Base-by-base conservation (phyloP, 2,888 invertebrate species). In the Zygogramma bicolorata region DNA sequence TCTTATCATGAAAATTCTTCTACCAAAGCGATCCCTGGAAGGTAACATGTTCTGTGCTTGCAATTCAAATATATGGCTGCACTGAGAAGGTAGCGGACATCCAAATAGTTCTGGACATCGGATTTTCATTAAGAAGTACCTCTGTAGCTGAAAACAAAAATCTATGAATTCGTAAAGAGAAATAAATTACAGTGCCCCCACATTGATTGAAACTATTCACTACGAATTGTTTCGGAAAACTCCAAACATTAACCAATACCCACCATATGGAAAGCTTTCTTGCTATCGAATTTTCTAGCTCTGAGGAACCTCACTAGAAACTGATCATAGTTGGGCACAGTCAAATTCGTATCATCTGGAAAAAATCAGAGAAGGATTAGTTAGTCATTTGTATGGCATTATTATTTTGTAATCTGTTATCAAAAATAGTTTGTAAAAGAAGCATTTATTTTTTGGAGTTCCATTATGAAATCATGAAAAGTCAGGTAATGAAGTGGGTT, bases 221-320 rank as follows among this genome's bases (percentile, higher is more conserved):
- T n/a, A n/a, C n/a, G n/a, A n/a, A n/a, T n/a, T n/a, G n/a, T n/a
- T n/a, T n/a, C n/a, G n/a, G n/a, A n/a, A n/a, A n/a, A n/a, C n/a
- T n/a, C n/a, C n/a, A n/a, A n/a, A n/a, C n/a, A n/a, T n/a, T n/a
- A n/a, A n/a, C n/a, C n/a, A n/a, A n/a, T 18, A 65, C 80, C 81
- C 80, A 87, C 88, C 86, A 87, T 87, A 62, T 84, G 84, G 79
- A 88, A 88, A 13, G 88, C 87, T 80, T 87, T 88, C 46, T 86
- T 84, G 60, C 85, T 85, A 77, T 88, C 86, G 77, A 90, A 91
- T 81, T 89, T 89, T 77, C 90, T 88, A 2, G 90, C 90, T 74
- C 91, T 86, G 42, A 91, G 85, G 82, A 91, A 91, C 79, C 90
- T 86, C 65, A 90, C 80, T 62, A 91, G 85, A 82, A 90, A 91